These are phyloP conservation scores for Harpegnathos saltator DNA, from an alignment of 1,140 invertebrate species.

Conservation along the genomic window DNA sequence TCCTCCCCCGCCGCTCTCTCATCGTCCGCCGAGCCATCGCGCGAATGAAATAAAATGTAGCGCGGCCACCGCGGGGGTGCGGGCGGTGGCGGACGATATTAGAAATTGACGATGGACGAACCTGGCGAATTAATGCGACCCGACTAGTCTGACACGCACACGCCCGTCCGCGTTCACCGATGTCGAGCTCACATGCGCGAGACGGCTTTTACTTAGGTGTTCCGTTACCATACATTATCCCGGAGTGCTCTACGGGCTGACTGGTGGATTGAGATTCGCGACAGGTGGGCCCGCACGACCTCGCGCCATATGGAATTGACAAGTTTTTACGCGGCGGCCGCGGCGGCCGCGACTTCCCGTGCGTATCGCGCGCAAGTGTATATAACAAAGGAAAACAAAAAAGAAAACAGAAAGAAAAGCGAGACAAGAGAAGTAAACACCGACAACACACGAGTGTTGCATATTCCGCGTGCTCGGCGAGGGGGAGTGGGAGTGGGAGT, in stretches of 20 bases:
- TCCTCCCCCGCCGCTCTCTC: too few species aligned
- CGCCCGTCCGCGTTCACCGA: not conserved
- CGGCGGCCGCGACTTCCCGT: not conserved
- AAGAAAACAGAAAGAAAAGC: too few species aligned
- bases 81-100: not conserved
- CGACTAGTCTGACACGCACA: slow-evolving; percentile 13
- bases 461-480: not conserved
- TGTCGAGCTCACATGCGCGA: slow-evolving; percentile 49
- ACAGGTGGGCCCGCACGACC: slow-evolving; percentile 67
- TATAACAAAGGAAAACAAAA: too few species aligned
- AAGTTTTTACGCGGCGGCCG: slow-evolving; percentile 51
- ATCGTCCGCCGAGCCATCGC: too few species aligned
- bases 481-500: too few species aligned
- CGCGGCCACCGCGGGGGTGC: too few species aligned
- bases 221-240: slow-evolving; percentile 77
- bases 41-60: slow-evolving; percentile 2
- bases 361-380: not conserved
- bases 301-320: slow-evolving; percentile 55
- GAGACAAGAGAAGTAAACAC: not conserved
- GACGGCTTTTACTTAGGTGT: slow-evolving; percentile 75
- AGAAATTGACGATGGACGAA: slow-evolving; percentile 33
- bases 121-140: slow-evolving; percentile 27
- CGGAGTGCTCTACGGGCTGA: slow-evolving; percentile 69
- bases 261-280: slow-evolving; percentile 74
- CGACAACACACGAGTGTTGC: not conserved